A percentile compares a stretch with the other conserved stretches of the same genome.
phyloP scores from a whole-genome alignment of 1,140 invertebrate genomes.

The Brachionus angularis region DNA sequence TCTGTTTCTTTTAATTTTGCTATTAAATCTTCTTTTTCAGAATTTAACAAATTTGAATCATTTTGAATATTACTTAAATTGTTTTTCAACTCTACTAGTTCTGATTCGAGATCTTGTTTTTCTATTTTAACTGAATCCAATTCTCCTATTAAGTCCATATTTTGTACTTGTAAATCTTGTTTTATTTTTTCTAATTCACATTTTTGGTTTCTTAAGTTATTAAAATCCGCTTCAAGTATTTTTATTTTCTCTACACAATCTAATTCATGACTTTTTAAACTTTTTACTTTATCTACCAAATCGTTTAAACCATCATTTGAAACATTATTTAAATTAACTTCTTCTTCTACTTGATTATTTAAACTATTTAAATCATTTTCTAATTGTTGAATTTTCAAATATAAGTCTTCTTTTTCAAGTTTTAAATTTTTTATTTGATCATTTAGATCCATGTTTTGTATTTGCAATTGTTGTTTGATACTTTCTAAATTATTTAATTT shows the following conservation, averaged over 20 bases:
- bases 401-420: background rate
- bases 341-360: background rate
- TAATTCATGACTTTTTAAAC: no score
- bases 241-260: background rate
- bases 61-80: background rate
- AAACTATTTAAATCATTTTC: background rate
- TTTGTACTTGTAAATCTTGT: background rate
- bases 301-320: background rate
- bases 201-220: background rate
- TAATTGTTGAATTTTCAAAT: background rate
- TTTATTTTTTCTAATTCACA: background rate
- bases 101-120: background rate
- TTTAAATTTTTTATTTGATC: background rate
- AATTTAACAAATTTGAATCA: background rate
- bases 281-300: background rate
- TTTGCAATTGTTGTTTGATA: background rate
- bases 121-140: background rate
- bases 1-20: background rate
- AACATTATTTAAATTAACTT: background rate
- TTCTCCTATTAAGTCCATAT: background rate
- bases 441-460: background rate
- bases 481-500: background rate
- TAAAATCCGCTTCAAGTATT: background rate
- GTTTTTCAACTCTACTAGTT: background rate
- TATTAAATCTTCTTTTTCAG: background rate